Percentiles rank a stretch among this genome's conserved stretches.
Evolutionary conservation across 30 jellyfish, hydroid and myxozoan species (phyloP).

Genomic region (Pelagia noctiluca): DNA sequence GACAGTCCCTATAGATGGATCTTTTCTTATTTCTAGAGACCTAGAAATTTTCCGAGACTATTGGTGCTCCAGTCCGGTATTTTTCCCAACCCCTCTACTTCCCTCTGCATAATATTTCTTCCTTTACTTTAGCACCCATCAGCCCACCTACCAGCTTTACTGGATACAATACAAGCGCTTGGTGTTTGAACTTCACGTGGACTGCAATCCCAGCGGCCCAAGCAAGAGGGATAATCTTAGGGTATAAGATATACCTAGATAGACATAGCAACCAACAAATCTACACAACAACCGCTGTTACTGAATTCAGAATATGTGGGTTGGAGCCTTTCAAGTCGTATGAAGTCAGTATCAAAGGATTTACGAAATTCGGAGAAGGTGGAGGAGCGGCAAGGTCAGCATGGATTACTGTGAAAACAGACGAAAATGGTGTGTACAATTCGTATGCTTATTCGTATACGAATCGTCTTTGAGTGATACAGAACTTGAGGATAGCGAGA

Average conservation of each 20-base stretch:
- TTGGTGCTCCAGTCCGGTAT: background rate
- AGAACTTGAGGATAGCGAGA: too few relatives aligned
- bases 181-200: constrained; percentile 14
- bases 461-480: too few relatives aligned
- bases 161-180: constrained; percentile 9
- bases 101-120: background rate
- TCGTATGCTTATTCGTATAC: too few relatives aligned
- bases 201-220: background rate
- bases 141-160: background rate
- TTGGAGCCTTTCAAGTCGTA: background rate
- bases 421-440: background rate
- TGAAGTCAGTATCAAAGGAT: background rate
- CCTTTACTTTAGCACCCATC: background rate
- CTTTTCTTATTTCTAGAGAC: too few relatives aligned
- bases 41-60: background rate
- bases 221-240: constrained; percentile 2
- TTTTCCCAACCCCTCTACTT: background rate
- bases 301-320: background rate
- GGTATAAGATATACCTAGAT: background rate
- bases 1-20: too few relatives aligned
- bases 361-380: background rate
- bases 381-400: background rate
- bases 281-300: background rate
- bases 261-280: background rate
- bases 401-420: background rate